phyloP scores from a whole-genome alignment of 2,888 invertebrate genomes.

The Ischnura elegans region DNA sequence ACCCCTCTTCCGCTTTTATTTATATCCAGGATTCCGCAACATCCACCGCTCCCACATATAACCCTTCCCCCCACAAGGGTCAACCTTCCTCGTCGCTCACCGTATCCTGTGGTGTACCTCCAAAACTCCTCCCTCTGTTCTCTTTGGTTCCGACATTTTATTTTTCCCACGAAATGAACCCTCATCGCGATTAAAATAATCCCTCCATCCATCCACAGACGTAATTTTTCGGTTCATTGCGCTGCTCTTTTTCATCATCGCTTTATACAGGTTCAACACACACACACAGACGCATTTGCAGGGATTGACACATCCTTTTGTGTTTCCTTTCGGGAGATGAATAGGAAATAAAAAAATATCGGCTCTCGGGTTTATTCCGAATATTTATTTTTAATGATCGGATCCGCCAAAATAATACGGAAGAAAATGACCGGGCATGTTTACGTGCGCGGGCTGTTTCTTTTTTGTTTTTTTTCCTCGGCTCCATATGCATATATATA shows the following conservation, averaged over 20 bases:
- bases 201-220: conserved; percentile 23
- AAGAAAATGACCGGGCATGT: not conserved
- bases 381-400: not conserved
- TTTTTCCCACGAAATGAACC: not conserved
- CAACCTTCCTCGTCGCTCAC: not conserved
- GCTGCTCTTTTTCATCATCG: not conserved
- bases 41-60: not conserved
- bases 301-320: not conserved
- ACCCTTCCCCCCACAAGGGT: not conserved
- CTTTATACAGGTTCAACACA: not conserved
- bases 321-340: not conserved
- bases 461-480: not conserved
- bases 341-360: not conserved
- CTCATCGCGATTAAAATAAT: not conserved
- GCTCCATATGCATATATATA: not conserved
- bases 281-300: not conserved
- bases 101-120: not conserved
- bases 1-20: not conserved
- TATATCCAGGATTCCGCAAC: not conserved
- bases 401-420: not conserved
- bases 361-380: not conserved
- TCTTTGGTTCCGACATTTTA: not conserved
- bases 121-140: not conserved
- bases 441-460: not conserved
- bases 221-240: conserved; percentile 31